These are phyloP conservation scores for Laspeyria flexula DNA, from an alignment of 2,888 invertebrate genomes.

Conservation along the genomic window DNA sequence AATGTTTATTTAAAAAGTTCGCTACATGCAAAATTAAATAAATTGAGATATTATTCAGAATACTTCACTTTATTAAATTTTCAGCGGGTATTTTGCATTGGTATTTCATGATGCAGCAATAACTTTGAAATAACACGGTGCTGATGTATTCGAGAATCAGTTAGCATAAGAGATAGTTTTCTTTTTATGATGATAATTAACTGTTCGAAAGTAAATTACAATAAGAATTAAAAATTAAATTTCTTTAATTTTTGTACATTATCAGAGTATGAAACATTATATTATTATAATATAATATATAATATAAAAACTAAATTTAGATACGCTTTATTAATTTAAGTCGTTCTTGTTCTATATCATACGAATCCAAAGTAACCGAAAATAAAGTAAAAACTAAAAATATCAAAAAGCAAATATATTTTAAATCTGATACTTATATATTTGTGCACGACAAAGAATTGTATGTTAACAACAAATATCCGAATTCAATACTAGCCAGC, in stretches of 20 bases:
- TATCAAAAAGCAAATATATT: constrained; percentile 18
- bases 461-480: constrained; percentile 46
- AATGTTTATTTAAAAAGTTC: constrained; percentile 23
- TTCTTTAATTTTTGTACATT: too few species aligned
- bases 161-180: too few species aligned
- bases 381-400: constrained; percentile 4
- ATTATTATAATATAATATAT: too few species aligned
- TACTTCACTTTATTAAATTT: constrained; percentile 3
- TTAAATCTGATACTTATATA: constrained; percentile 30
- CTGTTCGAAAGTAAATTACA: too few species aligned
- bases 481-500: constrained; percentile 43
- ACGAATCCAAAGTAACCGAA: too few species aligned
- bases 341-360: too few species aligned
- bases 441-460: constrained; percentile 38
- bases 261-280: too few species aligned
- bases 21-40: constrained; percentile 18
- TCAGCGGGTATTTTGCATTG: background rate
- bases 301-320: too few species aligned
- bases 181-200: background rate
- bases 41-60: background rate
- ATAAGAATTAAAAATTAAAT: too few species aligned
- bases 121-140: background rate
- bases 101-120: constrained; percentile 4
- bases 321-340: too few species aligned
- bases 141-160: background rate